Evolutionary conservation across 2,797 vertebrate genomes (phyloP), one percentile per base, ranked within the genome.

Genomic region (Chromis chromis): DNA sequence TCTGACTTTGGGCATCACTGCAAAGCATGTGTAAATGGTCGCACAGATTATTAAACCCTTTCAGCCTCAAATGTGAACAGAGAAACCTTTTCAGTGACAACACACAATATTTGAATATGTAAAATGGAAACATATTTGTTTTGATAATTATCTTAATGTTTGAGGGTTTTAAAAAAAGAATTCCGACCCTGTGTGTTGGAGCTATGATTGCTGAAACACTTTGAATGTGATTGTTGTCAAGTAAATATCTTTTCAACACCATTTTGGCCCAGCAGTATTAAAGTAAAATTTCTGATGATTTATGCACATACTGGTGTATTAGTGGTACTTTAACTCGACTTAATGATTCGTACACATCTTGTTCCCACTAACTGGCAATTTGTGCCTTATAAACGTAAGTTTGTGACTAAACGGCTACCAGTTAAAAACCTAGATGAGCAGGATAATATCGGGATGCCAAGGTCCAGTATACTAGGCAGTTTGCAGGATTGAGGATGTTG

Each of bases 31-130:
- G 42, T 39, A 81, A 50, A 40, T 60, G 59, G 59, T 79, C 75
- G 75, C 77, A 80, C 62, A 70, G n/a, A 52, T 60, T 61, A 40
- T 70, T 44, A 61, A 70, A 71, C 60, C 59, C 85, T 89, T 78
- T 86, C 76, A 75, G 58, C 85, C 82, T 84, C 49, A 69, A 81
- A 86, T 89, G 71, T 89, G 83, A 49, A 83, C 88, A 92, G 89
- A 93, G 76, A 85, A 72, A 91, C 90, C 89, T 93, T 94, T 93
- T 88, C 85, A 93, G 90, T 89, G 88, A 88, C 88, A 85, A 63
- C 54, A 85, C 40, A 49, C 57, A 63, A 1, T 14, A 55, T 73
- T 46, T 40, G n/a, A 40, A 59, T 49, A 12, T 48, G 17, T 19
- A 25, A 58, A 27, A 52, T 21, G 1, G 5, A 1, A 8, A 14